Evolutionary conservation across 2,888 invertebrate genomes (phyloP).

Genomic region (Unio delphinus): DNA sequence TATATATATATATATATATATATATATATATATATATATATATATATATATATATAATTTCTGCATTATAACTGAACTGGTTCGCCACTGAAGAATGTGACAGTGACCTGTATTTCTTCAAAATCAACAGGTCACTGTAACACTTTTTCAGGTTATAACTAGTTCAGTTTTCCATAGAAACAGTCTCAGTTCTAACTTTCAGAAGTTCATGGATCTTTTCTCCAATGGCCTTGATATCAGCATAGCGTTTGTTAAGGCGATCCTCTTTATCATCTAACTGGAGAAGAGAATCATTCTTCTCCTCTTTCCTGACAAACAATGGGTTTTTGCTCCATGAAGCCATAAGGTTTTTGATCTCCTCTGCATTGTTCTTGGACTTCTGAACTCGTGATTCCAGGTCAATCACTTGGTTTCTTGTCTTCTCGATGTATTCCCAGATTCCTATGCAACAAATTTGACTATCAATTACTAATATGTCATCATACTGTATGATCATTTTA

Average conservation of each 20-base stretch:
- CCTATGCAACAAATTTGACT: constrained; percentile 72
- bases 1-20: too few relatives aligned
- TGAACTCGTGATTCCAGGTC: constrained; percentile 85
- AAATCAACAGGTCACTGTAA: neutral
- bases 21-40: too few relatives aligned
- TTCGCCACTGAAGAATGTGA: too few relatives aligned
- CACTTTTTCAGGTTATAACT: neutral
- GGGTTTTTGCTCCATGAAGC: constrained; percentile 87
- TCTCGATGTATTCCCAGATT: constrained; percentile 86
- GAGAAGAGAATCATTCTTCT: constrained; percentile 86
- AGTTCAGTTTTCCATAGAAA: neutral
- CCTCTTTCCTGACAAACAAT: constrained; percentile 90
- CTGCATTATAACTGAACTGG: too few relatives aligned
- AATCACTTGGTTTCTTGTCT: constrained; percentile 84
- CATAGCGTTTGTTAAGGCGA: constrained; percentile 83
- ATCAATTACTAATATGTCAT: too few relatives aligned
- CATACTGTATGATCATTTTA: too few relatives aligned
- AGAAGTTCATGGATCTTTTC: constrained; percentile 82
- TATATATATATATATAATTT: too few relatives aligned
- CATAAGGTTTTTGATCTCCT: constrained; percentile 84
- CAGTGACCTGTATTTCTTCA: too few relatives aligned
- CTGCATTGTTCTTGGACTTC: constrained; percentile 88
- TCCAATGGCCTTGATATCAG: constrained; percentile 82
- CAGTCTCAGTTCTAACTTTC: constrained; percentile 65
- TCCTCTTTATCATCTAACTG: constrained; percentile 87